phyloP scores from a whole-genome alignment of 2,888 invertebrate species.

The Macaria liturata region DNA sequence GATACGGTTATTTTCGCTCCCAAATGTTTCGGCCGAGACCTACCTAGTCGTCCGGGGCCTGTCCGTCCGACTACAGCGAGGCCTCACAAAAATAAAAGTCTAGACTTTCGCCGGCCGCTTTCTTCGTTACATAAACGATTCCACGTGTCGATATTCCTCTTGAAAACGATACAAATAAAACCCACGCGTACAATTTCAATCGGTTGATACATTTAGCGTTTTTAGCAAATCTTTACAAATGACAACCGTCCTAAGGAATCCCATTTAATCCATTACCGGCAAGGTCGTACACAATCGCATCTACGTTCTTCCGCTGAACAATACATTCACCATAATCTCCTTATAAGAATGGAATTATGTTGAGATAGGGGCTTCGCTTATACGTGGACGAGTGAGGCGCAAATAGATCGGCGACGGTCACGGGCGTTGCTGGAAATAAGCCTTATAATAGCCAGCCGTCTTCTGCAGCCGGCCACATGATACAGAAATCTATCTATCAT shows the following conservation, averaged over 20 bases:
- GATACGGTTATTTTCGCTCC: constrained; percentile 60
- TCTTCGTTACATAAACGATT: constrained; percentile 18
- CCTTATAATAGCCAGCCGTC: constrained; percentile 14
- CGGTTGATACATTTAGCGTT: no score
- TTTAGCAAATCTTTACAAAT: no score
- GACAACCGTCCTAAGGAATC: constrained; percentile 3
- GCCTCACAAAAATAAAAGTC: constrained; percentile 33
- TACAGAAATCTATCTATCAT: constrained; percentile 1
- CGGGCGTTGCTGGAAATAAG: constrained; percentile 51
- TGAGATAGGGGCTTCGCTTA: constrained; percentile 59
- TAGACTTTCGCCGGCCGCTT: constrained; percentile 23
- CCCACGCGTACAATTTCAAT: no score
- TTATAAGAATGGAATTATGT: constrained; percentile 57
- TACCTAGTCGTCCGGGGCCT: constrained; percentile 24
- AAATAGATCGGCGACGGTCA: constrained; percentile 65
- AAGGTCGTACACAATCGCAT: constrained; percentile 16
- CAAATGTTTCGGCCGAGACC: constrained; percentile 41
- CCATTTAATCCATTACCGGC: constrained; percentile 27
- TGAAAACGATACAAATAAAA: no score
- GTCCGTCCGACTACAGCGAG: constrained; percentile 21
- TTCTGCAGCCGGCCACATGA: constrained; percentile 8
- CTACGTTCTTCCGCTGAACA: constrained; percentile 33
- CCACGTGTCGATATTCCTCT: not conserved
- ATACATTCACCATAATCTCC: constrained; percentile 50
- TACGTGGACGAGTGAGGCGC: constrained; percentile 44